Conservation (phyloP, 2,113 vertebrate genomes). For the Nothobranchius kuhntae region DNA sequence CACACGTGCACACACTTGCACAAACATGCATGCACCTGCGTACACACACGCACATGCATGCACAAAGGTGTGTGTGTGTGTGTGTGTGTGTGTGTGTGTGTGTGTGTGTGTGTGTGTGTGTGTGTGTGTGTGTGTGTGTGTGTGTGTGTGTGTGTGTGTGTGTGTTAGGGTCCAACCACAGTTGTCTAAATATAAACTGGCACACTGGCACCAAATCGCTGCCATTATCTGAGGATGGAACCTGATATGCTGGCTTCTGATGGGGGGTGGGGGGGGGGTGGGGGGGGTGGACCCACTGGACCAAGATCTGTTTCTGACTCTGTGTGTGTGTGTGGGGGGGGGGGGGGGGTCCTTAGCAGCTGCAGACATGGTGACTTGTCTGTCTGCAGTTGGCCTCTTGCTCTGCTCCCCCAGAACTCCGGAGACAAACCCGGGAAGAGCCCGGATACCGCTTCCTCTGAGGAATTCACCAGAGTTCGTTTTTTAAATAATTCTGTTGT, state of each 20-base stretch:
- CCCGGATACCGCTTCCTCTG: no score
- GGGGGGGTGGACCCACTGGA: conserved; percentile 2
- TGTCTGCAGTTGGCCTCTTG: not conserved
- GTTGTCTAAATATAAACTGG: conserved; percentile 62
- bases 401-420: not conserved
- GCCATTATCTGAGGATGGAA: conserved; percentile 27
- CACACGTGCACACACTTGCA: no score
- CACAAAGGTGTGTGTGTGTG: no score
- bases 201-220: conserved; percentile 39
- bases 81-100: no score
- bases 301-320: conserved; percentile 12
- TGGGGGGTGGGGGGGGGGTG: conserved; percentile 13
- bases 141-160: not conserved
- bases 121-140: no score
- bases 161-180: conserved; percentile 37
- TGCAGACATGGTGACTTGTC: conserved; percentile 62
- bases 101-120: no score
- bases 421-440: not conserved
- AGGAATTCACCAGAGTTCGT: no score
- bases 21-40: no score
- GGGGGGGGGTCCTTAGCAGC: conserved; percentile 61
- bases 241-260: conserved; percentile 17
- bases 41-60: no score
- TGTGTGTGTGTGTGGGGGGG: conserved; percentile 24
- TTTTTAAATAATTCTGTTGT: no score